These are phyloP conservation scores for Pollachius pollachius DNA, from an alignment of 2,113 vertebrate species.

Conservation along the genomic window DNA sequence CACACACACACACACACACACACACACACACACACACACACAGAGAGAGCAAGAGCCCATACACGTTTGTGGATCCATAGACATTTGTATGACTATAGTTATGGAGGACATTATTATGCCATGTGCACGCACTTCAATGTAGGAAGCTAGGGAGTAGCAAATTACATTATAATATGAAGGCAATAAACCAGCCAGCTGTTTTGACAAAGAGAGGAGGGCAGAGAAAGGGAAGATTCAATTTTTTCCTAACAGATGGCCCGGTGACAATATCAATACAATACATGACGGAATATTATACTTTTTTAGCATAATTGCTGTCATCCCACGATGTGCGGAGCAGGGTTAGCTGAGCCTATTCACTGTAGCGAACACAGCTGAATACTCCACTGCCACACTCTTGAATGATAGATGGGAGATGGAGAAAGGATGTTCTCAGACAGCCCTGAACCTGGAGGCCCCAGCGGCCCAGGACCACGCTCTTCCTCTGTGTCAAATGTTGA, in stretches of 20 bases:
- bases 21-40: conserved; percentile 1
- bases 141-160: conserved; percentile 35
- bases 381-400: too few species aligned
- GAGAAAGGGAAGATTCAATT: background rate
- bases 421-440: too few species aligned
- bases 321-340: conserved; percentile 11
- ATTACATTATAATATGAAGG: conserved; percentile 19
- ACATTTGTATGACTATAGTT: conserved; percentile 27
- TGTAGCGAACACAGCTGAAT: too few species aligned
- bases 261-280: conserved; percentile 17
- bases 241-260: conserved; percentile 40
- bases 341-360: conserved; percentile 3
- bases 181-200: conserved; percentile 54
- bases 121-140: conserved; percentile 22
- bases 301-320: conserved; percentile 23
- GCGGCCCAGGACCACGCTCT: too few species aligned
- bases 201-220: conserved; percentile 39
- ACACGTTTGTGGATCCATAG: background rate
- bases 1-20: background rate
- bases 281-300: conserved; percentile 16
- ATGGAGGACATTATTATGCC: conserved; percentile 17
- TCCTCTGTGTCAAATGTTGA: too few species aligned
- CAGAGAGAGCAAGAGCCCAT: background rate
- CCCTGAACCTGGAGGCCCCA: too few species aligned
- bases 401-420: too few species aligned